Evolutionary conservation across 1,140 invertebrate species (phyloP).

Genomic region (Ostrea edulis): DNA sequence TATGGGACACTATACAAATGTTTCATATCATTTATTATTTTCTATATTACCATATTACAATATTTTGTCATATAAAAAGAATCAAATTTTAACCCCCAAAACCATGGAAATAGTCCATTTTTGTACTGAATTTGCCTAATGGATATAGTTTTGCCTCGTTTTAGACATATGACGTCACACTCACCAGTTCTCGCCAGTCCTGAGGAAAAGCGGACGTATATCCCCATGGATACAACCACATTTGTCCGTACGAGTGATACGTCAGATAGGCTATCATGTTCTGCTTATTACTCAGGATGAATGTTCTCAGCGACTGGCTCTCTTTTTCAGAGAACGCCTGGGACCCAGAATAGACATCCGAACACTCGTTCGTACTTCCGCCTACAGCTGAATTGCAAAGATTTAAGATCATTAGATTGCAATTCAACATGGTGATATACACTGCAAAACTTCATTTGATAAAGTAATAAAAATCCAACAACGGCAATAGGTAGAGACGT

Average conservation of each 20-base stretch:
- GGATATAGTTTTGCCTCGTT: no score
- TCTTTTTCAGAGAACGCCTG: conserved; percentile 95
- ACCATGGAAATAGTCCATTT: no score
- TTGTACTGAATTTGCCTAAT: no score
- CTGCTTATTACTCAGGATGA: conserved; percentile 55
- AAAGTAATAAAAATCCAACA: no score
- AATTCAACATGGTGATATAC: no score
- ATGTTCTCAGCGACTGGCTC: conserved; percentile 81
- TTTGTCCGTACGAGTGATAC: conserved; percentile 77
- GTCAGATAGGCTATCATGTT: conserved; percentile 72
- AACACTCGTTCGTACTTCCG: conserved; percentile 92
- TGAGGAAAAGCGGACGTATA: conserved; percentile 71
- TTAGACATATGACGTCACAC: conserved; percentile 2
- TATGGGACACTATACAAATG: no score
- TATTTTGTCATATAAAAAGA: no score
- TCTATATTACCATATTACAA: no score
- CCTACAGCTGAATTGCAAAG: conserved; percentile 81
- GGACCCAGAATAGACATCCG: conserved; percentile 93
- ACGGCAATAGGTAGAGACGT: no score
- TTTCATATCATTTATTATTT: no score
- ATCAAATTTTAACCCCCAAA: no score
- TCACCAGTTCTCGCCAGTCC: conserved; percentile 76
- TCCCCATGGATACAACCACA: conserved; percentile 80
- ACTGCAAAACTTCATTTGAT: no score
- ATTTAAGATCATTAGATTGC: background rate